These are phyloP conservation scores for Caenorhabditis japonica DNA, from an alignment of 2,888 invertebrate species.

Conservation along the genomic window DNA sequence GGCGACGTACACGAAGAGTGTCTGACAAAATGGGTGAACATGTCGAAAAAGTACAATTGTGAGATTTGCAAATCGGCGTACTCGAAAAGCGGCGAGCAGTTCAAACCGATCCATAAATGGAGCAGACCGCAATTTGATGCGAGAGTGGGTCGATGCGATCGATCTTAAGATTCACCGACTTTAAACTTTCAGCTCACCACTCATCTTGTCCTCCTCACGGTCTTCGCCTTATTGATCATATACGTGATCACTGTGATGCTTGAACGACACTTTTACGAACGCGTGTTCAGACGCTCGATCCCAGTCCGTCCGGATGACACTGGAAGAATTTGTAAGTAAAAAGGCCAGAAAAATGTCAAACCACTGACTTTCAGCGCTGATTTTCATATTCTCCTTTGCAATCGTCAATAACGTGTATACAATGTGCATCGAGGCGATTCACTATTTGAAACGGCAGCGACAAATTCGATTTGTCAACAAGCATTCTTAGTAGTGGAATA, in stretches of 20 bases:
- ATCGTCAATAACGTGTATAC: conserved; percentile 35
- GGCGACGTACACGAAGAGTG: conserved; percentile 69
- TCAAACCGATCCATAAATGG: conserved; percentile 65
- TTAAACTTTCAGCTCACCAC: no score
- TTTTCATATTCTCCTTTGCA: conserved; percentile 6
- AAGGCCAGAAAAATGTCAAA: neutral
- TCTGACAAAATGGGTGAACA: conserved; percentile 68
- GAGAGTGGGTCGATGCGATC: conserved; percentile 25
- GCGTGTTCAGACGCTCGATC: conserved; percentile 13
- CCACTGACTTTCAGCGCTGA: conserved; percentile 22
- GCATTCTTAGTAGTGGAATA: conserved; percentile 11
- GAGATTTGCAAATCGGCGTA: conserved; percentile 70
- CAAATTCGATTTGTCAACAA: conserved; percentile 50
- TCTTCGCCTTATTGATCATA: conserved; percentile 20
- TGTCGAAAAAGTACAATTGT: conserved; percentile 64
- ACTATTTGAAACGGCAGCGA: conserved; percentile 35
- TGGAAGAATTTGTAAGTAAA: conserved; percentile 49
- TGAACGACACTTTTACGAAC: conserved; percentile 31
- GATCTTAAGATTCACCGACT: no score
- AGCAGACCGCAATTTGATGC: conserved; percentile 48
- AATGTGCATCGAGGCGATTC: neutral
- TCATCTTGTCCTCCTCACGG: conserved; percentile 19
- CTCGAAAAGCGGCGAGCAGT: conserved; percentile 57
- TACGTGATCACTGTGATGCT: conserved; percentile 41
- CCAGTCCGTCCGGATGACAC: conserved; percentile 48